These are phyloP conservation scores for Perithous albicinctus DNA, from an alignment of 2,888 invertebrate species.

Conservation along the genomic window DNA sequence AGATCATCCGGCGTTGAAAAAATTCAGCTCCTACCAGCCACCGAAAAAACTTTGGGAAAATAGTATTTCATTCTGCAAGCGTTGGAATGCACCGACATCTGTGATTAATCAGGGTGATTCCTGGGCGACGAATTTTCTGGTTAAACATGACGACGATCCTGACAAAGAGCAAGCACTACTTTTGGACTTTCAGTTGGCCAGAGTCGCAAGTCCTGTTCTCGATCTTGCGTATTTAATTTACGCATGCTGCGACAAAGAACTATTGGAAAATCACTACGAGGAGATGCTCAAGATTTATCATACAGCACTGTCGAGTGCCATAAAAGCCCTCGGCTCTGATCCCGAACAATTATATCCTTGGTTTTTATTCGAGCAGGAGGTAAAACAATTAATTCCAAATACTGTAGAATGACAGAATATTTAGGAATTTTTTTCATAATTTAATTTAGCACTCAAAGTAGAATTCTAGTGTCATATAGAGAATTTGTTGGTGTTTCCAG, in stretches of 20 bases:
- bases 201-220: conserved; percentile 86
- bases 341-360: conserved; percentile 86
- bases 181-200: conserved; percentile 90
- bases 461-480: too few relatives aligned
- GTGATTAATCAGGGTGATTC: conserved; percentile 90
- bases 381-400: conserved; percentile 64
- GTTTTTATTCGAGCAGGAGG: conserved; percentile 86
- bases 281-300: conserved; percentile 88
- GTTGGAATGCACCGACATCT: conserved; percentile 82
- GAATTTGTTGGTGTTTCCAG: too few relatives aligned
- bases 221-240: conserved; percentile 88
- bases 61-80: conserved; percentile 56
- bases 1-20: conserved; percentile 86
- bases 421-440: too few relatives aligned
- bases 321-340: conserved; percentile 87
- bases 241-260: conserved; percentile 87
- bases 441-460: too few relatives aligned
- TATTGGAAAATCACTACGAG: conserved; percentile 87
- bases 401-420: too few relatives aligned
- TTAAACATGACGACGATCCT: conserved; percentile 80
- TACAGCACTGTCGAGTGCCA: conserved; percentile 85
- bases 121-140: conserved; percentile 91
- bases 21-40: conserved; percentile 86
- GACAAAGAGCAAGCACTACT: conserved; percentile 85
- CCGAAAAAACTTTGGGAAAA: conserved; percentile 85